phyloP scores from a whole-genome alignment of 2,113 vertebrate species.

The Menura novaehollandiae region DNA sequence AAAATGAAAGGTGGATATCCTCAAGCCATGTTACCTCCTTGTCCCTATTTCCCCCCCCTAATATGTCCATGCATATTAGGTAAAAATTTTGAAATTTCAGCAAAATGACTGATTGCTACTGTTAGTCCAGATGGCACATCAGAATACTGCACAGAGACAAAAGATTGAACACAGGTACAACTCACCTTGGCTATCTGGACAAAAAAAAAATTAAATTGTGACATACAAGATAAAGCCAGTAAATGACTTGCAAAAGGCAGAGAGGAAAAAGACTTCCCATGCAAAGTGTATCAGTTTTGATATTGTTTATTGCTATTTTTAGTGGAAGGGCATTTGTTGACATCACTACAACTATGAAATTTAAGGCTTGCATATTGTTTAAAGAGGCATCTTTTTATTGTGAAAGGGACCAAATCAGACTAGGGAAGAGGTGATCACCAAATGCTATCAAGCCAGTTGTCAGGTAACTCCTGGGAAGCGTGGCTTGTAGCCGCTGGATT shows the following conservation, averaged over 20 bases:
- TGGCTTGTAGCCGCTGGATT: neutral
- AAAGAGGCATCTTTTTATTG: neutral
- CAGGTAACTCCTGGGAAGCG: neutral
- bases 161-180: neutral
- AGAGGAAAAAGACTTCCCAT: neutral
- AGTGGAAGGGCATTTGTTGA: neutral
- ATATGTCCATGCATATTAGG: accelerated
- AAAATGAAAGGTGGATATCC: neutral
- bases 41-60: neutral
- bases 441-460: neutral
- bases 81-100: neutral
- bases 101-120: neutral
- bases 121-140: neutral
- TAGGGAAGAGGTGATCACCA: neutral
- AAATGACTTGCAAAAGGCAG: neutral
- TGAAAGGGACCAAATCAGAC: neutral
- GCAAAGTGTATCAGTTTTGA: neutral
- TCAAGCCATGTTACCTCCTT: neutral
- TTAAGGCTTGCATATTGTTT: neutral
- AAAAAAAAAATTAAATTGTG: neutral
- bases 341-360: neutral
- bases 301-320: neutral
- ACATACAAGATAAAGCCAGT: neutral
- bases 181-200: neutral
- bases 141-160: neutral